phyloP scores from a whole-genome alignment of 2,113 vertebrate species.

The Pollimyrus isidori region DNA sequence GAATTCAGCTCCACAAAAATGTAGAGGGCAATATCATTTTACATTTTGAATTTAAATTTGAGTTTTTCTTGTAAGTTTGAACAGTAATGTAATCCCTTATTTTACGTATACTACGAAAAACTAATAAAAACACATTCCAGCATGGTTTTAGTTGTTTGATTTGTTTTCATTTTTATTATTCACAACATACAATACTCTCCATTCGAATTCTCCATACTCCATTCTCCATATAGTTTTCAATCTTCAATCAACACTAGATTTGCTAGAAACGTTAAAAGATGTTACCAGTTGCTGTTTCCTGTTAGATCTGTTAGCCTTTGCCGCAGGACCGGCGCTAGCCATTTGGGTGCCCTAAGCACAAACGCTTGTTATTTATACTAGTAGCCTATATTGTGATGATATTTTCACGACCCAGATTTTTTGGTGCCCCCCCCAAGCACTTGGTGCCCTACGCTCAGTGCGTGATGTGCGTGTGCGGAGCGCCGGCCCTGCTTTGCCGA shows the following conservation, averaged over 20 bases:
- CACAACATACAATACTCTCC: not conserved
- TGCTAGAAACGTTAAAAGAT: not conserved
- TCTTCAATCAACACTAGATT: not conserved
- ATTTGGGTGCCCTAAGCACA: no score
- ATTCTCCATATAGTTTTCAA: not conserved
- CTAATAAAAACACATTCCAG: not conserved
- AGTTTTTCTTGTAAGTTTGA: not conserved
- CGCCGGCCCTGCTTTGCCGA: no score
- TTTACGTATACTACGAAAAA: not conserved
- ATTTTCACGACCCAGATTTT: no score
- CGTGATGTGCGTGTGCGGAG: no score
- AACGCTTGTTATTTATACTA: no score
- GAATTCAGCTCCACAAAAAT: not conserved
- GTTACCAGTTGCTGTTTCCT: not conserved
- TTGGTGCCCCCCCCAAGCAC: no score
- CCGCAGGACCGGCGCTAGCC: no score
- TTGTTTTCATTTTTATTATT: not conserved
- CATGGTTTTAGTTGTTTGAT: not conserved
- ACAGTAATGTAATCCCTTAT: not conserved
- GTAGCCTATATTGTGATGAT: no score
- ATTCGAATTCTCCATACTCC: no score
- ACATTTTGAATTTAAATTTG: not conserved
- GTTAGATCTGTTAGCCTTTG: not conserved
- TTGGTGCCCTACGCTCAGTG: no score
- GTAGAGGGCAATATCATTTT: not conserved